phyloP scores from a whole-genome alignment of 2,888 invertebrate species.

The Aleiodes testaceus region DNA sequence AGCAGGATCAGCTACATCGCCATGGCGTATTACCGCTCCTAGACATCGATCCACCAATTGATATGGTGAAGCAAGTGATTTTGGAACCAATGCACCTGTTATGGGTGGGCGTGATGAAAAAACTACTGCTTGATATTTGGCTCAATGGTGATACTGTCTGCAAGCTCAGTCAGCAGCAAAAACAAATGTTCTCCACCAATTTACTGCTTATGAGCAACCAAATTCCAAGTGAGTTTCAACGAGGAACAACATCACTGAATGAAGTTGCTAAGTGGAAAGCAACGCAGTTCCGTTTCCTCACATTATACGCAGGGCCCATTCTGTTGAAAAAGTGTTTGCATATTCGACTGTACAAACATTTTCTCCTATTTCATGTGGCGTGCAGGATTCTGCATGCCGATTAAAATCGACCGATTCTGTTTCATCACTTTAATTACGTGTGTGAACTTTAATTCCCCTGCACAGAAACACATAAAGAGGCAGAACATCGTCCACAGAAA shows the following conservation, averaged over 20 bases:
- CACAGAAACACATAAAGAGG: too few species aligned
- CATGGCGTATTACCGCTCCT: constrained; percentile 27
- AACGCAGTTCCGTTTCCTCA: background rate
- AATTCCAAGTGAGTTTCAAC: constrained; percentile 5
- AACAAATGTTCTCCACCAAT: background rate
- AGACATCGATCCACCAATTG: constrained; percentile 35
- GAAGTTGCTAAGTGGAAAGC: constrained; percentile 20
- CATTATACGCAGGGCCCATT: constrained; percentile 13
- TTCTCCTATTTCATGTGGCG: constrained; percentile 14
- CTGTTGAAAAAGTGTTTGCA: constrained; percentile 15
- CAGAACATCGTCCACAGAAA: too few species aligned
- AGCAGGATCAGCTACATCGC: constrained; percentile 36
- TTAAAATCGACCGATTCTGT: too few species aligned
- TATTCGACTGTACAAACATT: constrained; percentile 5
- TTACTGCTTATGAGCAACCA: background rate
- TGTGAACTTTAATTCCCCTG: too few species aligned
- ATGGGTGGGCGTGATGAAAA: constrained; percentile 39
- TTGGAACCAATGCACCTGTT: constrained; percentile 46
- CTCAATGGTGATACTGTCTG: background rate
- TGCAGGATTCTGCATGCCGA: too few species aligned
- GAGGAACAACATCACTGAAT: constrained; percentile 1
- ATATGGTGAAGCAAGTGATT: constrained; percentile 32
- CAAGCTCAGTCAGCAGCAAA: background rate
- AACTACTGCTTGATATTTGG: constrained; percentile 15
- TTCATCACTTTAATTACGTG: too few species aligned